Evolutionary conservation across 1,140 invertebrate species (phyloP).

Genomic region (Chironomus tepperi): DNA sequence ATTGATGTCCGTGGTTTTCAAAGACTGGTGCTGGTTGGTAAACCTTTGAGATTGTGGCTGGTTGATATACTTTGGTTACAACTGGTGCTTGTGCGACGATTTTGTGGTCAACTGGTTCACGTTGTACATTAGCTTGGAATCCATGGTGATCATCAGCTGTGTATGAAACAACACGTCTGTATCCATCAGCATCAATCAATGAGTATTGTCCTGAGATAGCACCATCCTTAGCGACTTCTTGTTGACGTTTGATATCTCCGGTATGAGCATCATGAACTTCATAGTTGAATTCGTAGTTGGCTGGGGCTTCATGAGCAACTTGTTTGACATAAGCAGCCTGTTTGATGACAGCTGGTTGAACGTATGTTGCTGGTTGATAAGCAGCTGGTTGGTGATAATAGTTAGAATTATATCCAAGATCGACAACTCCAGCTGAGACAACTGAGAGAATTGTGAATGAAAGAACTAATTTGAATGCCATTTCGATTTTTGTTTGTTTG

Average conservation of each 20-base stretch:
- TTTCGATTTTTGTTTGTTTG: not conserved
- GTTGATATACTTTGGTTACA: conserved; percentile 42
- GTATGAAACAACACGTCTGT: conserved; percentile 41
- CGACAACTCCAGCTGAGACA: not conserved
- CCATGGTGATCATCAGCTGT: conserved; percentile 40
- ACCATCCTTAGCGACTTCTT: conserved; percentile 55
- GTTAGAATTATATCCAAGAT: not conserved
- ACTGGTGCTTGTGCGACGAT: conserved; percentile 40
- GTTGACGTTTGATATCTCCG: conserved; percentile 59
- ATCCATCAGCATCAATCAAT: conserved; percentile 62
- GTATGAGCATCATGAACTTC: conserved; percentile 61
- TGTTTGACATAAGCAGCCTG: not conserved
- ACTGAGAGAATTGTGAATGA: not conserved
- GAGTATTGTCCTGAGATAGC: conserved; percentile 65
- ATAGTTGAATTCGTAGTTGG: conserved; percentile 59
- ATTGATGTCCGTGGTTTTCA: no score
- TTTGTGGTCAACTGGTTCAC: conserved; percentile 29
- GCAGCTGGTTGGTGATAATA: not conserved
- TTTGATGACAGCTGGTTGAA: conserved; percentile 3
- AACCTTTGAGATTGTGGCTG: not conserved
- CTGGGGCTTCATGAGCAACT: conserved; percentile 31
- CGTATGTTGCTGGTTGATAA: not conserved
- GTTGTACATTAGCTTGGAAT: conserved; percentile 41
- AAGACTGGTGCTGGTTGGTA: not conserved
- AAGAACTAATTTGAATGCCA: not conserved